phyloP scores from a whole-genome alignment of 1,140 invertebrate genomes.

The Agrilus planipennis region DNA sequence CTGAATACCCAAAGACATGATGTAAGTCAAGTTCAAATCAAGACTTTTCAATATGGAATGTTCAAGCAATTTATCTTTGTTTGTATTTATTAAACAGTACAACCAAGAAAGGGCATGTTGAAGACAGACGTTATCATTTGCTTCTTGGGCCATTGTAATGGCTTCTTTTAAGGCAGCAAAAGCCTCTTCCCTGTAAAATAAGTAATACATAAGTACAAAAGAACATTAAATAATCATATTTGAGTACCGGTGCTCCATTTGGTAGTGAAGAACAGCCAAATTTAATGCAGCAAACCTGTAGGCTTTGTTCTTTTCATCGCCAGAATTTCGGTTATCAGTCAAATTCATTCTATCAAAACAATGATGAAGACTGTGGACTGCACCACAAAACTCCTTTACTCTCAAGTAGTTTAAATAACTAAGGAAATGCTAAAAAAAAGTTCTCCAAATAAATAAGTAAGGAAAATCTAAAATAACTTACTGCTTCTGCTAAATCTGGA shows the following conservation, averaged over 20 bases:
- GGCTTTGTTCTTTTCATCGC: conserved; percentile 57
- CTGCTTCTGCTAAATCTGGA: conserved; percentile 72
- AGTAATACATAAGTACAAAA: conserved; percentile 15
- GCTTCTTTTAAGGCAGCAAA: conserved; percentile 70
- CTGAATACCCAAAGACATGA: conserved; percentile 51
- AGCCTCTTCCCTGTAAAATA: conserved; percentile 52
- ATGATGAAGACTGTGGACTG: conserved; percentile 70
- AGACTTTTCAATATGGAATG: conserved; percentile 45
- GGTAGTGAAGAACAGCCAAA: conserved; percentile 73
- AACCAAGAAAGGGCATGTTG: conserved; percentile 77
- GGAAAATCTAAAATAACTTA: conserved; percentile 34
- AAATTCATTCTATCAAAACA: conserved; percentile 65
- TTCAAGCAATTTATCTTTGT: conserved; percentile 41
- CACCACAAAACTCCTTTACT: conserved; percentile 76
- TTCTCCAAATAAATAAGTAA: conserved; percentile 1
- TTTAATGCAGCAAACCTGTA: conserved; percentile 84
- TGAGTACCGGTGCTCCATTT: conserved; percentile 78
- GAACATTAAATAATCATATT: too few species aligned
- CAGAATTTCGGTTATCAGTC: conserved; percentile 31
- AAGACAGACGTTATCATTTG: conserved; percentile 70
- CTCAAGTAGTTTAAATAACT: conserved; percentile 82
- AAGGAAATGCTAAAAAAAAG: conserved; percentile 65
- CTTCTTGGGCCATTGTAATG: conserved; percentile 76
- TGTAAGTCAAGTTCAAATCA: conserved; percentile 47
- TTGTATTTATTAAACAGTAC: conserved; percentile 42